A percentile compares a stretch with the other conserved stretches of the same genome.
phyloP scores from a whole-genome alignment of 1,140 invertebrate species.

The Antheraea pernyi region DNA sequence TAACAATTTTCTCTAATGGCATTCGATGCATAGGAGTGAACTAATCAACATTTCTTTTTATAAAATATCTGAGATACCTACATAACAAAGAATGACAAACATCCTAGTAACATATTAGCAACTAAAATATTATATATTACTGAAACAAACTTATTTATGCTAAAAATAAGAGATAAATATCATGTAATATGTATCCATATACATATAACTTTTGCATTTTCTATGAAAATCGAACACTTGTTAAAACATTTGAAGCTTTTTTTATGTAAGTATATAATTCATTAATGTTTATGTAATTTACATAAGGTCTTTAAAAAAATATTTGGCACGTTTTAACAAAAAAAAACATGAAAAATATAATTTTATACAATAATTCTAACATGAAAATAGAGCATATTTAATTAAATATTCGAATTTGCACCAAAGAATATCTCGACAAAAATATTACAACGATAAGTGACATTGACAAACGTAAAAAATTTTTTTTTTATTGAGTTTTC shows the following conservation, averaged over 20 bases:
- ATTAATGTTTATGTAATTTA: neutral
- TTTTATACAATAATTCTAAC: neutral
- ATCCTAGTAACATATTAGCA: neutral
- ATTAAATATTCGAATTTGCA: neutral
- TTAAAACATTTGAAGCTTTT: neutral
- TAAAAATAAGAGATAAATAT: constrained; percentile 4
- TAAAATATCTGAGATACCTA: constrained; percentile 25
- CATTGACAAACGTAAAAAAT: neutral
- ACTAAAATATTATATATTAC: neutral
- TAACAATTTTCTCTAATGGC: constrained; percentile 62
- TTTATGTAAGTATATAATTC: neutral
- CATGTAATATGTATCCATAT: constrained; percentile 1
- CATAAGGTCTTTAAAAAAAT: neutral
- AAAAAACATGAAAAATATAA: neutral
- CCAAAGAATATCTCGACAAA: neutral
- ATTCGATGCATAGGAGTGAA: constrained; percentile 37
- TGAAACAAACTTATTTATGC: neutral
- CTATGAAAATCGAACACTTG: neutral
- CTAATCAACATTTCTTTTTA: constrained; percentile 25
- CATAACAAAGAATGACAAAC: constrained; percentile 2
- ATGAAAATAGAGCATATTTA: neutral
- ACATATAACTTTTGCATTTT: neutral
- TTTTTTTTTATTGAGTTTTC: too few relatives aligned
- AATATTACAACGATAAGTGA: neutral
- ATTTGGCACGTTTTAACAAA: neutral